A percentile compares a stretch with the other conserved stretches of the same genome.
phyloP scores from a whole-genome alignment of 2,113 vertebrate genomes.

The Sardina pilchardus region DNA sequence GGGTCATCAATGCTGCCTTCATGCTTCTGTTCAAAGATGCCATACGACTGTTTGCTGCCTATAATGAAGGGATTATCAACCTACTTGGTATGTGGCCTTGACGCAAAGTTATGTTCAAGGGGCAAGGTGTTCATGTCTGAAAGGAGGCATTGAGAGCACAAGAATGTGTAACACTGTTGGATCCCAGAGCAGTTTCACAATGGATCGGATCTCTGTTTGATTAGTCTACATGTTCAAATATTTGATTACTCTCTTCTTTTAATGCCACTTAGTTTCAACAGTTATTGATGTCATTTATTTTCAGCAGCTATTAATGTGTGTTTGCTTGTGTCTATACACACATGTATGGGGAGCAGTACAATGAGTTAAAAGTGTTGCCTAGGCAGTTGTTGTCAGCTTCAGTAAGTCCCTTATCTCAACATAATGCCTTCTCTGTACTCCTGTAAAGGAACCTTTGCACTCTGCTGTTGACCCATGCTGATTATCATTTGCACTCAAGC shows the following conservation, averaged over 20 bases:
- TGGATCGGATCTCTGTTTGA: background rate
- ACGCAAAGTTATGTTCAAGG: background rate
- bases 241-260: too few relatives aligned
- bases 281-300: background rate
- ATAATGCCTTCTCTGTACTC: background rate
- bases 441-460: constrained; percentile 10
- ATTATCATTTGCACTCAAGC: constrained; percentile 12
- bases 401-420: background rate
- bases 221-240: too few relatives aligned
- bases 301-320: too few relatives aligned
- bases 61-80: constrained; percentile 97
- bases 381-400: background rate
- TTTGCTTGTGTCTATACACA: background rate
- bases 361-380: too few relatives aligned
- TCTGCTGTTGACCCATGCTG: constrained; percentile 1
- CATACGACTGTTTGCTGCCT: constrained; percentile 93
- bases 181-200: background rate
- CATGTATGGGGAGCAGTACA: background rate
- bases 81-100: constrained; percentile 81
- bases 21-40: constrained; percentile 98
- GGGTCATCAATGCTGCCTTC: constrained; percentile 95
- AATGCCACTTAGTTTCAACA: background rate
- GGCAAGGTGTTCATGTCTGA: background rate
- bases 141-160: background rate
- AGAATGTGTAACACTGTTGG: background rate